These are phyloP conservation scores for Malacosoma neustria DNA, from an alignment of 2,888 invertebrate genomes.

Conservation along the genomic window DNA sequence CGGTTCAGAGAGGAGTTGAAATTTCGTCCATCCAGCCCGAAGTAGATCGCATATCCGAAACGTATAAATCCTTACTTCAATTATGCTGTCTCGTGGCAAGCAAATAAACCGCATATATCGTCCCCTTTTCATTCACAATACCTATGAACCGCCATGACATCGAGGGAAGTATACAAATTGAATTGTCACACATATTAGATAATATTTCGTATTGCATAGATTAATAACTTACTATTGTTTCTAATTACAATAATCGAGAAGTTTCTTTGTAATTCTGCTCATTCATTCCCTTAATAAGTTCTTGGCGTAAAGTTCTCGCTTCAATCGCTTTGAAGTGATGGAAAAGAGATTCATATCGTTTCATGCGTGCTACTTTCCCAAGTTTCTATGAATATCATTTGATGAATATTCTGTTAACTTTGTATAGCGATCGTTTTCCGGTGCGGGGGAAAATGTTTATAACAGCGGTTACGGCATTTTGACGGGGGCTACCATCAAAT, in stretches of 20 bases:
- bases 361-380: conserved; percentile 41
- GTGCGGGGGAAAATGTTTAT: conserved; percentile 34
- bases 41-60: conserved; percentile 49
- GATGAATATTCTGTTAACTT: conserved; percentile 49
- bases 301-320: conserved; percentile 24
- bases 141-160: too few species aligned
- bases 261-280: too few species aligned
- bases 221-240: too few species aligned
- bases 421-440: conserved; percentile 43
- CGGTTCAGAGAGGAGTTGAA: neutral
- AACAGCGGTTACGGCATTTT: conserved; percentile 34
- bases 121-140: conserved; percentile 52
- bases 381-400: conserved; percentile 38
- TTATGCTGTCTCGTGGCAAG: conserved; percentile 54
- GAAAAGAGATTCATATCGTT: conserved; percentile 37
- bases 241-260: too few species aligned
- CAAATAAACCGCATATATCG: conserved; percentile 57
- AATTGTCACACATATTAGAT: too few species aligned
- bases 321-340: conserved; percentile 43
- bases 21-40: conserved; percentile 11
- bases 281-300: too few species aligned
- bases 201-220: too few species aligned
- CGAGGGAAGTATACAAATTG: too few species aligned
- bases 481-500: conserved; percentile 60
- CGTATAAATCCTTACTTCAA: conserved; percentile 66